A percentile compares a stretch with the other conserved stretches of the same genome.
phyloP scores from a whole-genome alignment of 2,888 invertebrate genomes.

The Dermolepida albohirtum region DNA sequence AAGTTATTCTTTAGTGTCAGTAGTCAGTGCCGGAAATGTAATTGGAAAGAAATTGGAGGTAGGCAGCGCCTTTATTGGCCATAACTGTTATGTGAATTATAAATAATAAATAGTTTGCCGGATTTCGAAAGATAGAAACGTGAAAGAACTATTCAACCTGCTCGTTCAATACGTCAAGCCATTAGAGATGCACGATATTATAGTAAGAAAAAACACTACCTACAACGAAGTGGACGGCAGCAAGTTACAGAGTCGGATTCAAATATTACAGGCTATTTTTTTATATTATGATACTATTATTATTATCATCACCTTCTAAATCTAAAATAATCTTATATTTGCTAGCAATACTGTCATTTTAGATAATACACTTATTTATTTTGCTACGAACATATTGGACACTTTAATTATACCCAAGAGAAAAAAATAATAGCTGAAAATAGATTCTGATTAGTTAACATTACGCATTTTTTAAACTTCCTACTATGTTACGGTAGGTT shows the following conservation, averaged over 20 bases:
- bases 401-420: no score
- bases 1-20: conserved; percentile 22
- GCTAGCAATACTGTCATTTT: no score
- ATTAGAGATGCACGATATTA: conserved; percentile 33
- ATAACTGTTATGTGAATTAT: conserved; percentile 40
- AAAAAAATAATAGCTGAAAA: no score
- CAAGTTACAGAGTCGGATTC: conserved; percentile 13
- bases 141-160: conserved; percentile 34
- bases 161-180: conserved; percentile 28
- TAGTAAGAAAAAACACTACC: conserved; percentile 24
- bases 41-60: conserved; percentile 25
- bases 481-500: no score
- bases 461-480: no score
- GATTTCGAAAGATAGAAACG: conserved; percentile 32
- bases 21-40: conserved; percentile 25
- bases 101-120: conserved; percentile 37
- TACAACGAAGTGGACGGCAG: conserved; percentile 28
- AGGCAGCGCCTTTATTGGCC: conserved; percentile 31
- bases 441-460: no score
- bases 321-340: no score
- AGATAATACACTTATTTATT: no score
- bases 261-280: not conserved
- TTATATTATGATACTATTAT: no score
- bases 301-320: no score
- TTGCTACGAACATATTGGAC: no score